phyloP scores from a whole-genome alignment of 2,797 vertebrate species.

The Enteromius paludinosus region DNA sequence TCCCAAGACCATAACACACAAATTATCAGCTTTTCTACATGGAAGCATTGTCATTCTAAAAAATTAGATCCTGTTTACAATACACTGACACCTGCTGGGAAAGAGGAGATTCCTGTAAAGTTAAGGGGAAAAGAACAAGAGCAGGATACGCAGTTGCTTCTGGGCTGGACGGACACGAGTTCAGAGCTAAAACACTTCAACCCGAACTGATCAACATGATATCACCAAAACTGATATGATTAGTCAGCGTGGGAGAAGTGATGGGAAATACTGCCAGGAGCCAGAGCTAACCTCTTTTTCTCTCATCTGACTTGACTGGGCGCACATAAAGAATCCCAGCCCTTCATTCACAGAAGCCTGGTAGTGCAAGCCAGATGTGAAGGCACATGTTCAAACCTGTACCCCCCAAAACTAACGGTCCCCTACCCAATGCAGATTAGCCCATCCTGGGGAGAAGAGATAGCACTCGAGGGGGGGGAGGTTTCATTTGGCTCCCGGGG shows the following conservation, averaged over 20 bases:
- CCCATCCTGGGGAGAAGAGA: constrained; percentile 70
- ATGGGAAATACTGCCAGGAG: background rate
- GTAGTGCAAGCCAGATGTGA: constrained; percentile 69
- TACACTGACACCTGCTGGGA: constrained; percentile 83
- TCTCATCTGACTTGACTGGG: background rate
- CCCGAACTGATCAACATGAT: background rate
- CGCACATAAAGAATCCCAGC: constrained; percentile 28
- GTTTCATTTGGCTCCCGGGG: constrained; percentile 79
- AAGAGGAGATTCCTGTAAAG: constrained; percentile 62
- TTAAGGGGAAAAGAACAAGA: constrained; percentile 18
- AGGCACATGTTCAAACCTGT: constrained; percentile 74
- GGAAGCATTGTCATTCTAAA: background rate
- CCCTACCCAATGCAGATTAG: constrained; percentile 67
- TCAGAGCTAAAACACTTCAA: constrained; percentile 11
- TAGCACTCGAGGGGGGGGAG: constrained; percentile 67
- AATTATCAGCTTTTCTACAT: background rate
- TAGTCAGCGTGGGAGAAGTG: background rate
- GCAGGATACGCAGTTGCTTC: background rate
- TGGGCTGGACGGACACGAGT: background rate
- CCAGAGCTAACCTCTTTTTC: constrained; percentile 18
- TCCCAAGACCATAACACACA: too few species aligned
- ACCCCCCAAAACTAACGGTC: constrained; percentile 63
- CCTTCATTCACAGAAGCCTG: constrained; percentile 31
- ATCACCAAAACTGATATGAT: constrained; percentile 7
- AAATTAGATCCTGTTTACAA: constrained; percentile 64